A percentile compares a stretch with the other conserved stretches of the same genome.
Conservation (phyloP, 2,797 vertebrate species). For the Moxostoma hubbsi region DNA sequence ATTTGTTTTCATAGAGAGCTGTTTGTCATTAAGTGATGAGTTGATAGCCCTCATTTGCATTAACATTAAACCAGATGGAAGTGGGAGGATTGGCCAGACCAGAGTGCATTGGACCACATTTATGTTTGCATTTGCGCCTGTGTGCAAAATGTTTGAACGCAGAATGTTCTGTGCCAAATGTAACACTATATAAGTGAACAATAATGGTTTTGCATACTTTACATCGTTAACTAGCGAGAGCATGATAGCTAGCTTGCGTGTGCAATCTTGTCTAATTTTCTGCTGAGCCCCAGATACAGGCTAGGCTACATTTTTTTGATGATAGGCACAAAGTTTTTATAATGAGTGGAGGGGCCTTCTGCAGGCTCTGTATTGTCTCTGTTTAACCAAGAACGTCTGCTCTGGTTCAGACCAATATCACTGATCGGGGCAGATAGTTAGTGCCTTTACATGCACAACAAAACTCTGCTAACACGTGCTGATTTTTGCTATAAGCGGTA, state of each 20-base stretch:
- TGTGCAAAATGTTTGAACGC: conserved; percentile 58
- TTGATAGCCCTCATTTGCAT: conserved; percentile 1
- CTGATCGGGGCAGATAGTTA: too few species aligned
- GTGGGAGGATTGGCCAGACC: background rate
- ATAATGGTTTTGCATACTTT: conserved; percentile 66
- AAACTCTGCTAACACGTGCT: too few species aligned
- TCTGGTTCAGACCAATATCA: too few species aligned
- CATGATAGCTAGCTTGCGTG: conserved; percentile 58
- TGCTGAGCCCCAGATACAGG: conserved; percentile 63
- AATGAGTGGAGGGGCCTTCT: conserved; percentile 59
- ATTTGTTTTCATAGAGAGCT: conserved; percentile 1
- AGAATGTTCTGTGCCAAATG: conserved; percentile 55
- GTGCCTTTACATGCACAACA: too few species aligned
- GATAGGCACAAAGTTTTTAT: conserved; percentile 61
- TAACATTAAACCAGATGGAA: background rate
- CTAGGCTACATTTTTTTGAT: conserved; percentile 54
- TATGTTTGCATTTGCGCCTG: background rate
- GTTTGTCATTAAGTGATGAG: conserved; percentile 1
- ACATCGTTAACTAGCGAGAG: conserved; percentile 59
- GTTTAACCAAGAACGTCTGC: too few species aligned
- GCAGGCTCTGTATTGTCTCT: background rate
- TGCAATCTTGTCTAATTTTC: conserved; percentile 68
- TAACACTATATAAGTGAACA: conserved; percentile 72
- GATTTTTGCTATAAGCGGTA: too few species aligned
- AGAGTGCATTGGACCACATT: background rate